Percentiles rank a stretch among this genome's conserved stretches.
Evolutionary conservation across 2,888 invertebrate genomes (phyloP).

Genomic region (Alloscopus bannaensis): DNA sequence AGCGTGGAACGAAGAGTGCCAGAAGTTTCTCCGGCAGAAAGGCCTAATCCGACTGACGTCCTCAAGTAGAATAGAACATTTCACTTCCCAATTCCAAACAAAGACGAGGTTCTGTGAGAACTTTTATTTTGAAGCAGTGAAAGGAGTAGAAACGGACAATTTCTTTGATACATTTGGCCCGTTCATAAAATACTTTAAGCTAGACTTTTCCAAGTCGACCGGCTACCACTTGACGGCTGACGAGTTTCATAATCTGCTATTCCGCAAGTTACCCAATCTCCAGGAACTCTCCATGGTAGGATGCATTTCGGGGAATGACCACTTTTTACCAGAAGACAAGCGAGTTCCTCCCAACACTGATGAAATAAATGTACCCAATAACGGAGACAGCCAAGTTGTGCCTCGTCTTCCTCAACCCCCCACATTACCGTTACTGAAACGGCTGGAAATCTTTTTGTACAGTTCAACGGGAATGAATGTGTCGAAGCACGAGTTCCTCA

Average conservation of each 20-base stretch:
- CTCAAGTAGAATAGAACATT: slow-evolving; percentile 4
- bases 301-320: slow-evolving; percentile 31
- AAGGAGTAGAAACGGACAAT: slow-evolving; percentile 12
- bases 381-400: not conserved
- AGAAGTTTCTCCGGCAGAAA: slow-evolving; percentile 35
- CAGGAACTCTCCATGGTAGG: slow-evolving; percentile 43
- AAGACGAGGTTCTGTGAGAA: slow-evolving; percentile 42
- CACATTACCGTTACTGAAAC: slow-evolving; percentile 30
- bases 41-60: slow-evolving; percentile 37
- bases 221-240: slow-evolving; percentile 21
- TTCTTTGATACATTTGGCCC: slow-evolving; percentile 33
- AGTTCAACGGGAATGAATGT: slow-evolving; percentile 46
- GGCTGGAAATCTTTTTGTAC: slow-evolving; percentile 53
- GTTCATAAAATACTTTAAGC: slow-evolving; percentile 38
- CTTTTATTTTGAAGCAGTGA: slow-evolving; percentile 27
- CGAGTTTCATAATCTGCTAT: slow-evolving; percentile 30
- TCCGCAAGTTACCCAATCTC: slow-evolving; percentile 37
- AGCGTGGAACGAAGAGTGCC: slow-evolving; percentile 48
- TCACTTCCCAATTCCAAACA: slow-evolving; percentile 13
- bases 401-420: slow-evolving; percentile 23
- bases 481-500: slow-evolving; percentile 48
- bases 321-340: slow-evolving; percentile 38
- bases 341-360: not conserved
- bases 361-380: not conserved
- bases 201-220: slow-evolving; percentile 38